Conservation (phyloP, 2,888 invertebrate genomes). For the Dryobotodes eremita region DNA sequence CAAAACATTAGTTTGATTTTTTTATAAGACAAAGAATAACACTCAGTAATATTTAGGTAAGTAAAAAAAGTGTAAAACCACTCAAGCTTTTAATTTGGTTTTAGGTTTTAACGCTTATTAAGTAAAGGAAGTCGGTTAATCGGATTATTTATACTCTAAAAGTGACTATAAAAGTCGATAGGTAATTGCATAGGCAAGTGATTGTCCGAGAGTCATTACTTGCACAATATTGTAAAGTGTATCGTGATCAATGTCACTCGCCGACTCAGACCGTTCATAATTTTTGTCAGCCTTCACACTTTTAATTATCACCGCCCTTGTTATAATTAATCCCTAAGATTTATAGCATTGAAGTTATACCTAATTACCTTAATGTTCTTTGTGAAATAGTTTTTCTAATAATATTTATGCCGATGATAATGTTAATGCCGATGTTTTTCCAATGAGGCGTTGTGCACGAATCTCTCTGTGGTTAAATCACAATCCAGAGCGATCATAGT, state of each 20-base stretch:
- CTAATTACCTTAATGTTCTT: conserved; percentile 53
- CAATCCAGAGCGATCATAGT: conserved; percentile 36
- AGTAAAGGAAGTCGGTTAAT: conserved; percentile 41
- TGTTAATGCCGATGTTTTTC: conserved; percentile 30
- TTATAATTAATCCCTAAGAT: conserved; percentile 55
- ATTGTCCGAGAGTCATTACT: conserved; percentile 46
- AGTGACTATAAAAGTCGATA: conserved; percentile 43
- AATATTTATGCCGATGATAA: conserved; percentile 12
- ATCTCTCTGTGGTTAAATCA: conserved; percentile 40
- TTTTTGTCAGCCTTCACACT: conserved; percentile 74
- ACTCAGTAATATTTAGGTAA: neutral
- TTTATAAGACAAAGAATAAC: neutral
- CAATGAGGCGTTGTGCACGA: conserved; percentile 49
- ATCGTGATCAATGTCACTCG: conserved; percentile 66
- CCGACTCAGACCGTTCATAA: conserved; percentile 71
- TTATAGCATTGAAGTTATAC: conserved; percentile 49
- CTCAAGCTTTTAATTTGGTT: conserved; percentile 25
- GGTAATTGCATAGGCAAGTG: conserved; percentile 42
- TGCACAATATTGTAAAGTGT: conserved; percentile 55
- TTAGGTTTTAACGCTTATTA: conserved; percentile 45
- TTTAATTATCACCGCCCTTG: conserved; percentile 56
- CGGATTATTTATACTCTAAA: conserved; percentile 31
- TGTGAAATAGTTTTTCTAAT: conserved; percentile 49
- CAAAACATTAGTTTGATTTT: neutral
- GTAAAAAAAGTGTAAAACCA: neutral